Evolutionary conservation across 1,140 invertebrate species (phyloP).

Genomic region (Drosophila athabasca): DNA sequence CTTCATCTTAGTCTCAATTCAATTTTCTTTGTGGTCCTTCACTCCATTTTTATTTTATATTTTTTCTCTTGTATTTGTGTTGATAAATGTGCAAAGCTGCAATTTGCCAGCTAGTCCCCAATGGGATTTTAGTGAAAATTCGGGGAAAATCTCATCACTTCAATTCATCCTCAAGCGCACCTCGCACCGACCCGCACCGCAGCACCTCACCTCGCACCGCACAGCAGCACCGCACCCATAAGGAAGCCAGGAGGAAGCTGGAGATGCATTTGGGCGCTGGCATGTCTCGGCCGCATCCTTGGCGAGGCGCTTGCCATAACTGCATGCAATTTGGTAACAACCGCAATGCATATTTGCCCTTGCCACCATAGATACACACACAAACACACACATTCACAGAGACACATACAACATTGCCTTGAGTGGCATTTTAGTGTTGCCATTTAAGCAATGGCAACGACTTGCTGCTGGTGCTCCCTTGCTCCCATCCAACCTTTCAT

Average conservation of each 20-base stretch:
- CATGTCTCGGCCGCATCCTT: conserved; percentile 43
- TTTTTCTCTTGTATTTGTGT: not conserved
- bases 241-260: conserved; percentile 6
- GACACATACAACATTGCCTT: conserved; percentile 49
- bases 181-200: conserved; percentile 23
- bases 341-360: conserved; percentile 71
- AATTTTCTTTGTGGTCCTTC: no score
- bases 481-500: no score
- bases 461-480: conserved; percentile 25
- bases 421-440: conserved; percentile 77
- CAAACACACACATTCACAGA: conserved; percentile 11
- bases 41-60: no score
- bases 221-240: not conserved
- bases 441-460: conserved; percentile 59
- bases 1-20: no score
- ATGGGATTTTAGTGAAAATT: conserved; percentile 43
- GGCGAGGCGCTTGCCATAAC: conserved; percentile 67
- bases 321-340: conserved; percentile 68
- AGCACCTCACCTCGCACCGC: not conserved
- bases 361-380: conserved; percentile 28
- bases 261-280: conserved; percentile 35
- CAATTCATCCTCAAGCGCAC: conserved; percentile 55
- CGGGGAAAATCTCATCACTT: conserved; percentile 44
- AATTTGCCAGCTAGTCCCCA: conserved; percentile 37
- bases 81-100: conserved; percentile 45